Evolutionary conservation across 23 tunicate genomes (phyloP).

Genomic region (Ascidia mentula): DNA sequence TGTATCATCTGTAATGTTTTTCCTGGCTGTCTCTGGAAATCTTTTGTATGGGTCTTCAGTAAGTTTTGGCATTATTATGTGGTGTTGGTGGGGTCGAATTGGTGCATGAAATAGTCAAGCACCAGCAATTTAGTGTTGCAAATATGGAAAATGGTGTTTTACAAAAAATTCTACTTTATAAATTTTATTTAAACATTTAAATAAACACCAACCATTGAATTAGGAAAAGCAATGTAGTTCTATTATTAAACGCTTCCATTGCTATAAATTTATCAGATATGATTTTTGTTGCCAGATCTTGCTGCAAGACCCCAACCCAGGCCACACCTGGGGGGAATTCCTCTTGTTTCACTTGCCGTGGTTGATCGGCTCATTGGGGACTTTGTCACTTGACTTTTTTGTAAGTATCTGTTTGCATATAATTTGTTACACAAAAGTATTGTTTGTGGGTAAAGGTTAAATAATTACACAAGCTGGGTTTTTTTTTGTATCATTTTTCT

Average conservation of each 20-base stretch:
- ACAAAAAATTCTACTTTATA: no score
- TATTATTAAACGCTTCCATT: no score
- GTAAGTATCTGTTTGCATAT: conserved; percentile 49
- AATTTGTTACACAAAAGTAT: no score
- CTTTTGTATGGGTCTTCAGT: conserved; percentile 84
- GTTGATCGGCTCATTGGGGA: conserved; percentile 91
- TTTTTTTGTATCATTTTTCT: neutral
- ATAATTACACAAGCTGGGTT: neutral
- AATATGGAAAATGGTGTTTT: no score
- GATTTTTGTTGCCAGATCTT: conserved; percentile 65
- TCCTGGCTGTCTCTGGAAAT: conserved; percentile 85
- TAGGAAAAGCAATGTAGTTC: no score
- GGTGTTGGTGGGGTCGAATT: no score
- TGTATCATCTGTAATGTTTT: conserved; percentile 55
- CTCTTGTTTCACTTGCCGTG: conserved; percentile 79
- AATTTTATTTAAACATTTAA: no score
- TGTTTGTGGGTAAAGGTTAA: neutral
- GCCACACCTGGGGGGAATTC: conserved; percentile 54
- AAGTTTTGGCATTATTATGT: no score
- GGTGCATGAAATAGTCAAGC: no score
- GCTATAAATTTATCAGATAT: no score
- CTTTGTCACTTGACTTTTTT: conserved; percentile 66
- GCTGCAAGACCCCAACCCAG: conserved; percentile 79
- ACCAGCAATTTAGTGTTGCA: no score
- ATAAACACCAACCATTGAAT: no score